Base-by-base conservation (phyloP, 2,888 invertebrate species). In the Cancer borealis region DNA sequence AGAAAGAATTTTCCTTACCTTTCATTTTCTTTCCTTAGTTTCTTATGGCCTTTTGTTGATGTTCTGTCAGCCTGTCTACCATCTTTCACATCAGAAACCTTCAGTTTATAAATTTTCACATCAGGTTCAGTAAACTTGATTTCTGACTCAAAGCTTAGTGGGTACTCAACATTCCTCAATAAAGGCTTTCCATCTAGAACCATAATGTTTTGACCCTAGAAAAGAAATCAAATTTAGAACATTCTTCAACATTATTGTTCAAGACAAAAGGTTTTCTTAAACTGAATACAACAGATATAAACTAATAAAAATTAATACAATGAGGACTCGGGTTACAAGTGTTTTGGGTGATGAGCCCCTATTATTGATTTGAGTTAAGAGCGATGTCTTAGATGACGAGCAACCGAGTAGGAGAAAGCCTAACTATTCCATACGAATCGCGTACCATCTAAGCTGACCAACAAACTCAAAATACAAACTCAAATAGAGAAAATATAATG, bases 151-250 rank as follows among this genome's bases (percentile, higher is more conserved):
- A 39, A 14, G 84, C 12, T 84, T 10, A 84, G 30, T 5, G 14
- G 14, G 39, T 84, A 84, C 6, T 30, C 84, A 84, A 84, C 14
- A 39, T 84, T 39, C 84, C 84, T 84, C 30, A 30, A 30, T 84
- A 84, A 39, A 84, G 39, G 3, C 3, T 84, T 84, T 84, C 84
- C 84, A 84, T 84, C 39, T 39, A 84, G 10, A 39, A 84, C 39
- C 84, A 84, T 84, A 84, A 3, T 39, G 17, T 84, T 84, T 84
- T 84, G 84, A 14, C 84, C 84, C 84, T 84, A 26, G 14, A 54
- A 73, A 26, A 73, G n/a, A 73, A 73, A 26, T 73, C n/a, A 73
- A 73, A 73, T 5, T 73, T 26, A 73, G n/a, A 66, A 5, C 73
- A 73, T 73, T 26, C 2, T 73, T 73, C 60, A 60, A 60, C 21